Conservation (phyloP, 2,113 vertebrate species). For the Cyprinodon tularosa region DNA sequence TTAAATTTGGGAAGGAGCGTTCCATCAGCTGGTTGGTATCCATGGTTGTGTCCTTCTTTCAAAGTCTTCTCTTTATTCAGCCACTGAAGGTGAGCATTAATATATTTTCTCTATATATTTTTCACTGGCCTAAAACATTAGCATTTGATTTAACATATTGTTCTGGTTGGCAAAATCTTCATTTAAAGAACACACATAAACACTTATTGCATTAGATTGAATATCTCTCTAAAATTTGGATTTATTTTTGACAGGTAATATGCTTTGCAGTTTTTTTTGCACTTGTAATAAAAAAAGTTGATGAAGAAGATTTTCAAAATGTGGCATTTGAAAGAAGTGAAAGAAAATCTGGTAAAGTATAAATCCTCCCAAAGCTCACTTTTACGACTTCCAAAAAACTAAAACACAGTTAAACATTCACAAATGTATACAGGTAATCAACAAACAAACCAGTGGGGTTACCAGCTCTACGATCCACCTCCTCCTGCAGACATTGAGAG, state of each 20-base stretch:
- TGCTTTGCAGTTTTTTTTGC: constrained; percentile 92
- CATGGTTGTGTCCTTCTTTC: constrained; percentile 88
- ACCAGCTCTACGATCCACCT: constrained; percentile 83
- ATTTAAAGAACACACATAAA: background rate
- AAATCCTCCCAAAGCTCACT: background rate
- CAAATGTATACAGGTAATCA: constrained; percentile 68
- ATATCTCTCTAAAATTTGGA: background rate
- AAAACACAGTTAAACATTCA: background rate
- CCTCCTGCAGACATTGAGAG: constrained; percentile 81
- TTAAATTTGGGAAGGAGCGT: constrained; percentile 87
- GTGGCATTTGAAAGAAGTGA: constrained; percentile 30
- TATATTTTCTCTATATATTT: background rate
- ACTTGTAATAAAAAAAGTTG: constrained; percentile 86
- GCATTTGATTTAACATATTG: background rate
- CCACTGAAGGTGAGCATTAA: constrained; percentile 86
- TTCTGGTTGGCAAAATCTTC: background rate
- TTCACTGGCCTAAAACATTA: background rate
- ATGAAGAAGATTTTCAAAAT: constrained; percentile 83
- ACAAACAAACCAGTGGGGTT: constrained; percentile 66
- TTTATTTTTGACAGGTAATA: constrained; percentile 80
- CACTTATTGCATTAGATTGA: background rate
- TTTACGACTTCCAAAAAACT: background rate
- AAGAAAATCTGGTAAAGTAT: constrained; percentile 50
- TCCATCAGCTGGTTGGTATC: constrained; percentile 92
- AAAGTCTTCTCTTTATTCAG: constrained; percentile 90